Evolutionary conservation across 2,113 vertebrate species (phyloP), one percentile per base, ranked within the genome.

Genomic region (Oreocharis arfaki): DNA sequence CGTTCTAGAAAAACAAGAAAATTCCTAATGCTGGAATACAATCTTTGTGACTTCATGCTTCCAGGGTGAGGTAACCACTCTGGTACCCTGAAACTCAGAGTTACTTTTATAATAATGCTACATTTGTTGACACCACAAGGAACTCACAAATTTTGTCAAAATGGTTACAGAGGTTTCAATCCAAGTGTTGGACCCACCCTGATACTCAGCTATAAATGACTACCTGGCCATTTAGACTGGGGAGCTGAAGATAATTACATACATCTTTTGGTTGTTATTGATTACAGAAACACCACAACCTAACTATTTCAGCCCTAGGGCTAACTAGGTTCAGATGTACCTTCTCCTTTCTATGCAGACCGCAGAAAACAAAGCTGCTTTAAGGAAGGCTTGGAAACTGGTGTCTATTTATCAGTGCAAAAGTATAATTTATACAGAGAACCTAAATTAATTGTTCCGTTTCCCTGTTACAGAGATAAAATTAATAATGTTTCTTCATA

Each of bases 401-500:
- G 22, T 50, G 65, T 79, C 50, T 2, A 11, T 84, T 93, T 79
- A 44, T 79, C 67, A 50, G 32, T 49, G 28, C 55, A 84, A 79
- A 89, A 46, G 13, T 88, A 55, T 74, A 65, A n/a, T 83, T 80
- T 95, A 13, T 50, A 77, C 39, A 55, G n/a, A 83, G 33, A 65
- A 76, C 13, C 49, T 80, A 41, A 91, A 90, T 73, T 46, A 96
- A 37, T 84, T 76, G 52, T 39, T 93, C 37, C 4, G 35, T 91
- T 90, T 96, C 78, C 35, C 56, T 39, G 19, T 52, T 80, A 46
- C 49, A 74, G 23, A 86, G 59, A 83, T 30, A 76, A 76, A 94
- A 83, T 80, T 63, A 76, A 75, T 85, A 87, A 65, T 19, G 39
- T 65, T 76, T 91, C 75, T 85, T 94, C 55, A 35, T 46, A 82